A percentile compares a stretch with the other conserved stretches of the same genome.
These are phyloP conservation scores for Xiphydria camelus DNA, from an alignment of 2,888 invertebrate species.

Conservation along the genomic window DNA sequence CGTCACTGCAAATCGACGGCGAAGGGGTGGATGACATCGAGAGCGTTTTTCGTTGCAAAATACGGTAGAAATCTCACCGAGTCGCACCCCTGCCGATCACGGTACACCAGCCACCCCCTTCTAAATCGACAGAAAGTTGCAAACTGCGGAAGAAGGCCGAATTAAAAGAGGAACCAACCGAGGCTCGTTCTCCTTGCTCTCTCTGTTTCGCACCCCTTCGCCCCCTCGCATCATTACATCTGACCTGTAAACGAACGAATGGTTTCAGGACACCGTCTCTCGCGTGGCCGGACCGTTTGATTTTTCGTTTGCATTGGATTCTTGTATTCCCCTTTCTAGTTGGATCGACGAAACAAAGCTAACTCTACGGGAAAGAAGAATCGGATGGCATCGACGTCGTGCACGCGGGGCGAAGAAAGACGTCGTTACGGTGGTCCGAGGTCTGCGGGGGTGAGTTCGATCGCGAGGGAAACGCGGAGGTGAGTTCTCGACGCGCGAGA, in stretches of 20 bases:
- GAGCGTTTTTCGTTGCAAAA: background rate
- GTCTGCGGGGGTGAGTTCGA: too few species aligned
- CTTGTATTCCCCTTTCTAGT: too few species aligned
- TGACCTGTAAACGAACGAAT: conserved; percentile 28
- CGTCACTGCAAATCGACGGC: conserved; percentile 10
- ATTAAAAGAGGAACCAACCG: background rate
- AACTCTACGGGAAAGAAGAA: too few species aligned
- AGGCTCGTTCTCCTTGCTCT: conserved; percentile 2
- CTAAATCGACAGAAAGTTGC: background rate
- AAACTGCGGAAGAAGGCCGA: background rate
- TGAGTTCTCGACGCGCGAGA: too few species aligned
- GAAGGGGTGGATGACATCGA: background rate
- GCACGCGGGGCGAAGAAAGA: too few species aligned
- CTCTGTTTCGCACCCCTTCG: conserved; percentile 29
- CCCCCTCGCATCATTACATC: conserved; percentile 3
- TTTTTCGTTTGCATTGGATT: conserved; percentile 24
- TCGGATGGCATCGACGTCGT: too few species aligned
- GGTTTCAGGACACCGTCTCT: conserved; percentile 12
- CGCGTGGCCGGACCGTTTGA: conserved; percentile 45
- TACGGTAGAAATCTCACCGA: too few species aligned
- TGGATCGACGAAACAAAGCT: too few species aligned
- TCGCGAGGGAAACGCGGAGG: too few species aligned
- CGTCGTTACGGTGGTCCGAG: too few species aligned
- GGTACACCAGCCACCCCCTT: too few species aligned
- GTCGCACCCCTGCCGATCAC: too few species aligned